A percentile compares a stretch with the other conserved stretches of the same genome.
These are phyloP conservation scores for Orthosia incerta DNA, from an alignment of 2,888 invertebrate species.

Conservation along the genomic window DNA sequence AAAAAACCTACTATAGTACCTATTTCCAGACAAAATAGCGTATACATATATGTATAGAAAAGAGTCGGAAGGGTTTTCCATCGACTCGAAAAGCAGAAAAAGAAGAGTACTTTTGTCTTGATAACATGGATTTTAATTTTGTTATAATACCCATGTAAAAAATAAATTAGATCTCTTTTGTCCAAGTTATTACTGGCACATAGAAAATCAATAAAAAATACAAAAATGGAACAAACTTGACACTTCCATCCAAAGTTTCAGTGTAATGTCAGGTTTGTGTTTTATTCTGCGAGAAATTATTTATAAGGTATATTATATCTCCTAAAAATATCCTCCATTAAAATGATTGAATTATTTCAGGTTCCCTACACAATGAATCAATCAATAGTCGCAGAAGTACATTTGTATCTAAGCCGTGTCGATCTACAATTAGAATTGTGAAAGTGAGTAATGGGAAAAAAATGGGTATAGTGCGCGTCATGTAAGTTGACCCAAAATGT, in stretches of 20 bases:
- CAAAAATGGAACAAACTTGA: constrained; percentile 73
- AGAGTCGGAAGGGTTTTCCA: no score
- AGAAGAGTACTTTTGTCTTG: background rate
- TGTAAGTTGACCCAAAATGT: no score
- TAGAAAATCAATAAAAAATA: constrained; percentile 54
- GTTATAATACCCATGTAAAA: background rate
- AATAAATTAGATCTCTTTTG: constrained; percentile 29
- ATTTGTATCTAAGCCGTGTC: constrained; percentile 84
- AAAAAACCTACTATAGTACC: no score
- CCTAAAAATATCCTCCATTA: no score
- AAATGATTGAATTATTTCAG: constrained; percentile 71
- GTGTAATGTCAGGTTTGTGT: constrained; percentile 89
- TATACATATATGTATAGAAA: no score
- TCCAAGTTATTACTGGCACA: constrained; percentile 45
- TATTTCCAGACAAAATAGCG: no score
- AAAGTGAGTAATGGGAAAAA: constrained; percentile 77
- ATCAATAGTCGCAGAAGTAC: constrained; percentile 86
- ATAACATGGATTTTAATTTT: background rate
- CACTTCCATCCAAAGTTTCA: constrained; percentile 88
- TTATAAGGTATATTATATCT: no score
- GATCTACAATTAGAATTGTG: constrained; percentile 85
- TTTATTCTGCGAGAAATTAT: constrained; percentile 60
- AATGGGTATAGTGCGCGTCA: background rate
- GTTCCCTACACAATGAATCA: constrained; percentile 88
- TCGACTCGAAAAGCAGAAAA: no score